Base-by-base conservation (phyloP, 2,797 vertebrate species). In the Leptodactylus fallax region DNA sequence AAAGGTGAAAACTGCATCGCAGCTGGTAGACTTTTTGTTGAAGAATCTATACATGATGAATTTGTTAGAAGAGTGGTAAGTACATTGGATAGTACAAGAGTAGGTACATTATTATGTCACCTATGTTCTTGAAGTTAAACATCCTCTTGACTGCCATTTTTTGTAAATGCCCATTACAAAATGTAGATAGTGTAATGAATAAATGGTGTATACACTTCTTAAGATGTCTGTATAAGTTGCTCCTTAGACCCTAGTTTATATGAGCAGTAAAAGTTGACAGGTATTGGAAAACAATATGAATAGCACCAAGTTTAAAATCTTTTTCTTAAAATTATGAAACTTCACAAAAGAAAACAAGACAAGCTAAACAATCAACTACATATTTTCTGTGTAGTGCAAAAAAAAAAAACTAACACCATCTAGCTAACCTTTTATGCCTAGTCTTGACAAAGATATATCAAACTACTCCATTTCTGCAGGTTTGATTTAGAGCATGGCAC, bases 1-100 rank as follows among this genome's bases (percentile, higher is more conserved):
- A 99, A 99, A 93, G 98, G 98, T 49, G 98, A 99, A 93, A 99
- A 99, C 93, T 99, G 98, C 92, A 99, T 99, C 36, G 98, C 98
- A 53, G 98, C 98, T 0, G 98, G 98, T 0, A 96, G 98, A 51
- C 93, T 99, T 91, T 99, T 99, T 56, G 97, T 99, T 90, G 98
- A 99, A 91, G 97, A 99, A 90, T 96, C 96, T 23, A 95, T 98
- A 91, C 98, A 99, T 0, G 97, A 99, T n/a, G 95, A 97, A 87
- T 99, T 95, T 93, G 96, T 99, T 92, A 92, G 84, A 7, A 94
- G 94, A 95, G 98, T 99, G 97, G 98, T 99, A 93, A 96, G 97
- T 90, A n/a, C n/a, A n/a, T n/a, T n/a, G n/a, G n/a, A n/a, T n/a
- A n/a, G n/a, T n/a, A n/a, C n/a, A n/a, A n/a, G n/a, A n/a, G n/a